Evolutionary conservation across 1,140 invertebrate genomes (phyloP).

Genomic region (Tetramorium parvispinum): DNA sequence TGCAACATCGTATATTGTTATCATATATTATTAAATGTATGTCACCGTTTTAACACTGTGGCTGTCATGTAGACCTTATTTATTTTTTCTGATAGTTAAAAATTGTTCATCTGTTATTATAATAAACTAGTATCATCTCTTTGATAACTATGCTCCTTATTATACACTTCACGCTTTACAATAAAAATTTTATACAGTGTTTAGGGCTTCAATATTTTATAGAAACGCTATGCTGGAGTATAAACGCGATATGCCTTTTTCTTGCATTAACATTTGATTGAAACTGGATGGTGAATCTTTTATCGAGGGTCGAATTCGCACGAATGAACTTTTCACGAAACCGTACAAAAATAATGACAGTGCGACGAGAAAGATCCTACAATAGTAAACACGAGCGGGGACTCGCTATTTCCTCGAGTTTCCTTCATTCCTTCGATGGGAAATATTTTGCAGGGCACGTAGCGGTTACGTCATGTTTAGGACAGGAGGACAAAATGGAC

Average conservation of each 20-base stretch:
- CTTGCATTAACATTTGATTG: not conserved
- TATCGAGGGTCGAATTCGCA: slow-evolving; percentile 8
- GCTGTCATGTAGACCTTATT: not conserved
- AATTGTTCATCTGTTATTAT: not conserved
- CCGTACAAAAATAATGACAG: slow-evolving; percentile 44
- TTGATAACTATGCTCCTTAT: not conserved
- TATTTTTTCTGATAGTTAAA: not conserved
- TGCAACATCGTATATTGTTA: not conserved
- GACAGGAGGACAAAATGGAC: not conserved
- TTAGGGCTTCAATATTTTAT: not conserved
- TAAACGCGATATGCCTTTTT: not conserved
- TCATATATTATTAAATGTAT: not conserved
- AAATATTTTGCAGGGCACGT: slow-evolving; percentile 20
- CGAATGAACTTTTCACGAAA: slow-evolving; percentile 38
- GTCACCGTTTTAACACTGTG: not conserved
- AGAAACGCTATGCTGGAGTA: not conserved
- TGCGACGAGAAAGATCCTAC: not conserved
- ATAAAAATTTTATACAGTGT: not conserved
- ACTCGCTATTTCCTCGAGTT: not conserved
- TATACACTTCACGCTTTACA: not conserved
- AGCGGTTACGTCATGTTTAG: slow-evolving; percentile 11
- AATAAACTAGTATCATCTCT: not conserved
- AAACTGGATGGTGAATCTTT: slow-evolving; percentile 14
- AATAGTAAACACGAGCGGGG: not conserved
- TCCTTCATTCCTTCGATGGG: not conserved